phyloP scores from a whole-genome alignment of 2,113 vertebrate species.

The Aythya baeri region DNA sequence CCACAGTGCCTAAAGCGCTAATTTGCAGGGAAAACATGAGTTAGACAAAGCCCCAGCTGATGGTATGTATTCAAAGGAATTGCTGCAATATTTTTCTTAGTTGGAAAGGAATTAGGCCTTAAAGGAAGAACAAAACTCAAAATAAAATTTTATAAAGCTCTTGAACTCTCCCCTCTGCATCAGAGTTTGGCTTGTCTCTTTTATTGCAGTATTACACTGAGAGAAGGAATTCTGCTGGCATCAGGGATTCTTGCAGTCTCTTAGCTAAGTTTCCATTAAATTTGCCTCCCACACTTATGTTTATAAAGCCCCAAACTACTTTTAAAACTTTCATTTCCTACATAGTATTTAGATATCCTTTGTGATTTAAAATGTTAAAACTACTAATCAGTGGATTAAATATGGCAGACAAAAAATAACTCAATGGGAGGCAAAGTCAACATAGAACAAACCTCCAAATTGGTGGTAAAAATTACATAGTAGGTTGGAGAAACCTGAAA shows the following conservation, averaged over 20 bases:
- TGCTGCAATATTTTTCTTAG: neutral
- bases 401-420: constrained; percentile 24
- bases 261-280: constrained; percentile 45
- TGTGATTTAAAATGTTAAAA: constrained; percentile 26
- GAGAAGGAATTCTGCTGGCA: constrained; percentile 55
- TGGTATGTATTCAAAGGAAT: neutral
- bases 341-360: neutral
- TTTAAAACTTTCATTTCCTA: constrained; percentile 64
- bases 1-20: neutral
- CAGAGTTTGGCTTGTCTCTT: constrained; percentile 35
- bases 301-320: constrained; percentile 58
- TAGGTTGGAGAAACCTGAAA: constrained; percentile 31
- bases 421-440: constrained; percentile 59
- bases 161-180: constrained; percentile 1
- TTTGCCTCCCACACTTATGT: constrained; percentile 36
- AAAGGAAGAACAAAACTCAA: neutral
- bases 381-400: constrained; percentile 56
- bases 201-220: neutral
- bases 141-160: constrained; percentile 6
- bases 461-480: constrained; percentile 39
- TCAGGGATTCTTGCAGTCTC: constrained; percentile 31
- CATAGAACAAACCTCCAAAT: constrained; percentile 21
- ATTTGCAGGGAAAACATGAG: neutral
- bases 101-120: constrained; percentile 7
- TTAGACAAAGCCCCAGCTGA: neutral